Evolutionary conservation across 2,888 invertebrate species (phyloP).

Genomic region (Malacosoma neustria): DNA sequence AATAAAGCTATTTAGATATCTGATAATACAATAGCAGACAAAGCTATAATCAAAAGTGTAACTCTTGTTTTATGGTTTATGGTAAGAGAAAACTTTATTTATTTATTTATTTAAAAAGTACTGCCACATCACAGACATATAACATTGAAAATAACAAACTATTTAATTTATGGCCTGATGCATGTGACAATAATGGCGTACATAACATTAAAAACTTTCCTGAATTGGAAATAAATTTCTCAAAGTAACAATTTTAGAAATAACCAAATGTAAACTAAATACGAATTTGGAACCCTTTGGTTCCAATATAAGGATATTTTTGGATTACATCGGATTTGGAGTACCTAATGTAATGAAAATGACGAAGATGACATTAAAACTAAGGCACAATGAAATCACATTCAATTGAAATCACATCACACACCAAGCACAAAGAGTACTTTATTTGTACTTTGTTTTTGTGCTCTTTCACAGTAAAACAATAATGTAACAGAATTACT

Average conservation of each 20-base stretch:
- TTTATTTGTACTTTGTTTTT: not conserved
- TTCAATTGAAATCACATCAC: not conserved
- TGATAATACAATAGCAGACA: no score
- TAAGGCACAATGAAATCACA: not conserved
- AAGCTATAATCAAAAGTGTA: no score
- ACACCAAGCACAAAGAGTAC: not conserved
- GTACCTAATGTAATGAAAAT: not conserved
- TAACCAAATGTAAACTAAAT: not conserved
- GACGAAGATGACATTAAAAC: not conserved
- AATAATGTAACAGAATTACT: not conserved
- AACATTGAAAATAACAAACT: no score
- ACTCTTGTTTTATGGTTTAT: no score
- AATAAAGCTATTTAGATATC: no score
- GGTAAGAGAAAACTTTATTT: no score
- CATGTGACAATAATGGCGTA: no score
- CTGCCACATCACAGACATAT: no score
- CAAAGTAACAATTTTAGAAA: not conserved
- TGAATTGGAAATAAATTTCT: no score
- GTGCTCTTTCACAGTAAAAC: not conserved
- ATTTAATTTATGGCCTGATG: no score
- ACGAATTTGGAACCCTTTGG: not conserved
- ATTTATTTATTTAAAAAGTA: no score
- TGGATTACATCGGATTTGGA: not conserved
- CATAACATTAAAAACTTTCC: no score
- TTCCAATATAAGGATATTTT: not conserved